Evolutionary conservation across 2,797 vertebrate genomes (phyloP), one percentile per base, ranked within the genome.

Genomic region (Thunnus albacares): DNA sequence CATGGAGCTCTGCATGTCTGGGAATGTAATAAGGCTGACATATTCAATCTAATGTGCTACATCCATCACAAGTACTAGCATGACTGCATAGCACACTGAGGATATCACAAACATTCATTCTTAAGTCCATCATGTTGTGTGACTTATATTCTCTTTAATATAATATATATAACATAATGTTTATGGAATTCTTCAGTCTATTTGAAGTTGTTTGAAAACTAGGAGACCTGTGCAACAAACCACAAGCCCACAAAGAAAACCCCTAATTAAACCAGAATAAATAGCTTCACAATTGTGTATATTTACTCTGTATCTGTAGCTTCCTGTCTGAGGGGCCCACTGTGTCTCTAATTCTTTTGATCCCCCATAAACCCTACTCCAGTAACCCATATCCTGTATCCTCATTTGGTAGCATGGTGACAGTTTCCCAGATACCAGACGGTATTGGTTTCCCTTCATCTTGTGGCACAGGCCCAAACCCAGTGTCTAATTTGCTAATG

Each of bases 401-500:
- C 56, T 87, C 92, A 89, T 88, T 94, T 89, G 79, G 65, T 71
- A 53, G 72, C 70, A 65, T 79, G 89, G 90, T 94, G 94, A 96
- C 94, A 95, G 77, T 79, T 73, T 91, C 92, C 88, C 67, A 94
- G 90, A 95, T 89, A 92, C 92, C 91, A 86, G 60, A 83, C 33
- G 24, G 79, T 87, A 79, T 95, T 95, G 92, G 60, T 92, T 94
- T 84, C 81, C 86, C 87, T 88, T 87, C 92, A 90, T 89, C 89
- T 79, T 24, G 75, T 93, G 95, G 95, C 94, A 80, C 79, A 56
- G 77, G 63, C 87, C 93, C 94, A 95, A 89, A 66, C 90, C 88
- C 79, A 38, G 73, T 79, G 91, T 91, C 93, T 89, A 93, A 92
- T 96, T 96, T 96, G 92, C 93, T 95, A 96, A 96, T 95, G 79